phyloP scores from a whole-genome alignment of 2,113 vertebrate genomes.

The Climacteris rufus region DNA sequence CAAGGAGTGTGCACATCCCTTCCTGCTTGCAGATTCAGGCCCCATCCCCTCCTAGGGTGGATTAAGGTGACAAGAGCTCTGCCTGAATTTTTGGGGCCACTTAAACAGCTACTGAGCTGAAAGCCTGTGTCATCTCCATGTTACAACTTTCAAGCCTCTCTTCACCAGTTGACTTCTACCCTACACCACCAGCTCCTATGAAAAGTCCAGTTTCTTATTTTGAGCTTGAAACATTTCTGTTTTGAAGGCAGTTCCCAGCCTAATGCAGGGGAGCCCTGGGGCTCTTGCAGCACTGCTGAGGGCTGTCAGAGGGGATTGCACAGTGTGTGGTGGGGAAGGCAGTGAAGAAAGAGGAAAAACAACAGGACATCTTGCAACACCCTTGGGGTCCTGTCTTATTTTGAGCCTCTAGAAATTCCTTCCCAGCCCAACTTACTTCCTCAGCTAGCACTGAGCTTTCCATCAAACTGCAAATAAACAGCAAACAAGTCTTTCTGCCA shows the following conservation, averaged over 20 bases:
- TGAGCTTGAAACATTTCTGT: neutral
- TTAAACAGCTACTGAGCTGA: neutral
- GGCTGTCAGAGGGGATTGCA: neutral
- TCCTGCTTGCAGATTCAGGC: neutral
- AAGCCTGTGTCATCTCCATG: neutral
- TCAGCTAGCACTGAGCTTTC: neutral
- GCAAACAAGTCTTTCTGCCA: neutral
- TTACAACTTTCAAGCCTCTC: neutral
- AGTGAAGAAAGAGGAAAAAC: conserved; percentile 26
- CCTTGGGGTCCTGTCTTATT: neutral
- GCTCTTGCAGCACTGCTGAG: neutral
- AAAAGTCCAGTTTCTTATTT: neutral
- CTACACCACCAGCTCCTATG: neutral
- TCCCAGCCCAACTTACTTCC: neutral
- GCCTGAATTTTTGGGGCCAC: neutral
- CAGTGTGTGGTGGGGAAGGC: neutral
- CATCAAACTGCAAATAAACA: neutral
- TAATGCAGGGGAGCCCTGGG: neutral
- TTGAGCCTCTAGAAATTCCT: neutral
- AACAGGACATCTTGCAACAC: conserved; percentile 27
- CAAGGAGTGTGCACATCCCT: neutral
- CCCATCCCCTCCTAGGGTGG: neutral
- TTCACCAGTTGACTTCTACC: neutral
- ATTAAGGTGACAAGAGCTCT: neutral
- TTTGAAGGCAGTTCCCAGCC: neutral